A percentile compares a stretch with the other conserved stretches of the same genome.
phyloP scores from a whole-genome alignment of 1,140 invertebrate genomes.

The Caligus rogercresseyi region DNA sequence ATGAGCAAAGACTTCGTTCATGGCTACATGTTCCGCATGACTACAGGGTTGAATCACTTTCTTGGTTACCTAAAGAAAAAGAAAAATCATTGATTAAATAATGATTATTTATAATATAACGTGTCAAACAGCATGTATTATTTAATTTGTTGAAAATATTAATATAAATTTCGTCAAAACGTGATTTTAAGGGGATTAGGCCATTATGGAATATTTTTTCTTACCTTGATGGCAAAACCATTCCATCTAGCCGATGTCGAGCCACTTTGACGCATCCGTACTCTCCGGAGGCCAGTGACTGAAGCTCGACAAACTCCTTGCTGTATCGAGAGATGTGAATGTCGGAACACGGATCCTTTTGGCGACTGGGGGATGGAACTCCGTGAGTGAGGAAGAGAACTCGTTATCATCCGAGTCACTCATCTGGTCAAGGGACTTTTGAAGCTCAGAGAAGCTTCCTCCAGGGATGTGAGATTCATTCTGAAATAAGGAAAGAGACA shows the following conservation, averaged over 20 bases:
- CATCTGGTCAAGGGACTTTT: constrained; percentile 9
- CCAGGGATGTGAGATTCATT: not conserved
- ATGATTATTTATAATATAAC: not conserved
- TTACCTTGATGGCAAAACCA: constrained; percentile 72
- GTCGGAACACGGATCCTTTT: constrained; percentile 14
- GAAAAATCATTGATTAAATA: not conserved
- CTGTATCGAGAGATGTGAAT: constrained; percentile 46
- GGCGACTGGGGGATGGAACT: not conserved
- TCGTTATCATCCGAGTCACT: not conserved
- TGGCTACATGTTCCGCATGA: constrained; percentile 37
- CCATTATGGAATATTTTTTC: not conserved
- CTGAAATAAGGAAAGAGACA: not conserved
- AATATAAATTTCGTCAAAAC: not conserved
- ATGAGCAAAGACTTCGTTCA: constrained; percentile 82
- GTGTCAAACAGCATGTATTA: not conserved
- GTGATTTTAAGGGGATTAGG: not conserved
- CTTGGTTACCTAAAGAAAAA: not conserved
- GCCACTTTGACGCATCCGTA: constrained; percentile 78
- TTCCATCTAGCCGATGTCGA: constrained; percentile 72
- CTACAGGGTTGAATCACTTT: constrained; percentile 3
- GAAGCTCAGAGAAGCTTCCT: constrained; percentile 6
- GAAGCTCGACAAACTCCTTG: constrained; percentile 58
- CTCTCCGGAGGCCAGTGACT: constrained; percentile 58
- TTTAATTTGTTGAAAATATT: not conserved
- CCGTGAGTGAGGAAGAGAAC: not conserved